Evolutionary conservation across 2,113 vertebrate species (phyloP).

Genomic region (Enhydra lutris): DNA sequence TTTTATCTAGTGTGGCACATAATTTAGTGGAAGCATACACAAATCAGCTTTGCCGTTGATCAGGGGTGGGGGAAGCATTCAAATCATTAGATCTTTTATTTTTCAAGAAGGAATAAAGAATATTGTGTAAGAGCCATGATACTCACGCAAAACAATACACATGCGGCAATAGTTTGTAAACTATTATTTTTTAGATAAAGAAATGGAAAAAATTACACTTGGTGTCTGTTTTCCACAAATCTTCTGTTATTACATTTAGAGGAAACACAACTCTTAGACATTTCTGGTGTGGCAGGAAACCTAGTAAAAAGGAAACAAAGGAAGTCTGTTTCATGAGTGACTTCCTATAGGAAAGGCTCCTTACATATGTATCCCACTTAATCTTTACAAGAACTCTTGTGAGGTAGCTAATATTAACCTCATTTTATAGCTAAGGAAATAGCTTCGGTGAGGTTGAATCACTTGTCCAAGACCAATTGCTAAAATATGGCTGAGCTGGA

Average conservation of each 20-base stretch:
- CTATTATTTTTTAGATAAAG: constrained; percentile 35
- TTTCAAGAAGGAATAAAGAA: constrained; percentile 69
- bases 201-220: constrained; percentile 47
- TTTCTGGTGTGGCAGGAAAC: not conserved
- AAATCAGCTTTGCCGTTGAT: constrained; percentile 81
- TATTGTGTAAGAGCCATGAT: not conserved
- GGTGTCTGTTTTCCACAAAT: constrained; percentile 57
- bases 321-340: not conserved
- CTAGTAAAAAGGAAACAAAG: not conserved
- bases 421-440: not conserved
- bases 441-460: not conserved
- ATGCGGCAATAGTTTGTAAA: not conserved
- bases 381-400: not conserved
- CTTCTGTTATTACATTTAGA: constrained; percentile 54
- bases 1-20: constrained; percentile 83
- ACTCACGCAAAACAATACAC: constrained; percentile 1
- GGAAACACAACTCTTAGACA: not conserved
- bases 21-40: constrained; percentile 84
- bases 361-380: not conserved
- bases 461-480: not conserved
- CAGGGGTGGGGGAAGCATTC: constrained; percentile 77
- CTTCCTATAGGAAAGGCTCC: not conserved
- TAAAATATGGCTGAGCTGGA: not conserved
- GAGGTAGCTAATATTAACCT: not conserved
- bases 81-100: constrained; percentile 80